Evolutionary conservation across 2,113 vertebrate species (phyloP).

Genomic region (Podarcis cretensis): DNA sequence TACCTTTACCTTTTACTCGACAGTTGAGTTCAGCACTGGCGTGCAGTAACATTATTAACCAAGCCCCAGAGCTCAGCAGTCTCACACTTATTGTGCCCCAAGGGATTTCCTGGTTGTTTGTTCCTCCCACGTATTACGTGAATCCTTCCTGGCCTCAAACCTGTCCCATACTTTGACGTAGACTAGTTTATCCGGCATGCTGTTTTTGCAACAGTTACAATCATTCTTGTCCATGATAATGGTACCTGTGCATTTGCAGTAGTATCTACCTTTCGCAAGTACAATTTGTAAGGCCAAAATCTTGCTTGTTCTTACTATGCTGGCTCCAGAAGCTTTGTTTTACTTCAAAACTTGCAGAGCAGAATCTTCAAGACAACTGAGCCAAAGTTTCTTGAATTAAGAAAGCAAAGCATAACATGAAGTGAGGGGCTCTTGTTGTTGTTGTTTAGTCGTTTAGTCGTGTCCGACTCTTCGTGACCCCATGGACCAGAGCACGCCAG

Average conservation of each 20-base stretch:
- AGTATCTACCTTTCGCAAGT: background rate
- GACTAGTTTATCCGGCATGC: background rate
- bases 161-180: background rate
- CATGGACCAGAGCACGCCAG: too few relatives aligned
- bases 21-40: background rate
- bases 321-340: background rate
- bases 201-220: background rate
- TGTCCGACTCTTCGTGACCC: too few relatives aligned
- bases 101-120: background rate
- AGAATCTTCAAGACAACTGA: background rate
- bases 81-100: background rate
- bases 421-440: background rate
- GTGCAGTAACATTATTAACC: background rate
- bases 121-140: background rate
- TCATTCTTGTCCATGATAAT: background rate
- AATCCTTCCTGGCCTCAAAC: background rate
- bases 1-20: background rate
- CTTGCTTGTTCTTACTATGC: slow-evolving; percentile 6
- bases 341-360: background rate
- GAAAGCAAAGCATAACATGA: background rate
- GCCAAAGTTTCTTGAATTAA: slow-evolving; percentile 22
- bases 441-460: too few relatives aligned
- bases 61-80: background rate
- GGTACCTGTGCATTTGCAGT: background rate
- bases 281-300: background rate